Evolutionary conservation across 1,140 invertebrate species (phyloP), one percentile per base, ranked within the genome.

Genomic region (Phocides pigmalion): DNA sequence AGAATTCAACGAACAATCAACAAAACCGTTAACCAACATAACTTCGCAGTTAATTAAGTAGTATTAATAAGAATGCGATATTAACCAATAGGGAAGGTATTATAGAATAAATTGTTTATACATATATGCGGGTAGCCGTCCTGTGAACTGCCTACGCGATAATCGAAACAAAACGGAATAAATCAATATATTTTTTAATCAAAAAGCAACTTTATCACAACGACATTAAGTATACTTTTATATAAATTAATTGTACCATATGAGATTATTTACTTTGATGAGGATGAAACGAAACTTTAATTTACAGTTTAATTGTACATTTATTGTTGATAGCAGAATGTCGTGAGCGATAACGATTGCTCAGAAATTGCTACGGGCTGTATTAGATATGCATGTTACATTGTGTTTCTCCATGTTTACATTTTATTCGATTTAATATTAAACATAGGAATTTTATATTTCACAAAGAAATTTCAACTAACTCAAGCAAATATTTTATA

Each of bases 1-100:
- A 37, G 32, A 59, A 47, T 17, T 35, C 9, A 11, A 12, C 16
- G n/a, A 35, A 22, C 41, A 25, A 19, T 35, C 28, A 9, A 65
- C 54, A 72, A 83, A 84, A 81, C 83, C 83, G 83, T 86, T 84
- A 84, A 78, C 83, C 81, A 80, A 74, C 80, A 85, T 82, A 67
- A 46, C 32, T 58, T 58, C 17, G 59, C 58, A 59, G 35, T 74
- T 79, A 84, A 82, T 84, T 77, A 80, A 82, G 63, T 5, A 49
- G 25, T 66, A 76, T 84, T 83, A 84, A 86, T 82, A 81, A 64
- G 72, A 84, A 84, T 73, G 73, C 76, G 64, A 84, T 87, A 82
- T 69, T 65, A 69, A 66, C 76, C 64, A 80, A 82, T 81, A 79
- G 76, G 71, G 77, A 83, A 82, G 82, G 79, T 83, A 82, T 64